These are phyloP conservation scores for Muscidifurax raptorellus DNA, from an alignment of 1,140 invertebrate genomes.

Conservation along the genomic window DNA sequence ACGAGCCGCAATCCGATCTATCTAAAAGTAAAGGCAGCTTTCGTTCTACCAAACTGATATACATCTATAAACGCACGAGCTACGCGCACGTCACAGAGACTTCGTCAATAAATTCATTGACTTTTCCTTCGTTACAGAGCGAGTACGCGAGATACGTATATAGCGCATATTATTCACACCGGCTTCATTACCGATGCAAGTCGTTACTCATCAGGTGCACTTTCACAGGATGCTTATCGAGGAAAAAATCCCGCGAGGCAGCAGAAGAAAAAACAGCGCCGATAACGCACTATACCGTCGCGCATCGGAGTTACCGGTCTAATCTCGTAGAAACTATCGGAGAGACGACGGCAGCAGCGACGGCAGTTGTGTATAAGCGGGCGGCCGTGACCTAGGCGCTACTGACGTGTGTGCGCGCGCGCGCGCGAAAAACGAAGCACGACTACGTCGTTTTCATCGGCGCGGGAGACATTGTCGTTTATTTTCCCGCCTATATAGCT, in stretches of 20 bases:
- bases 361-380: neutral
- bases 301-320: neutral
- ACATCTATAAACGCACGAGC: neutral
- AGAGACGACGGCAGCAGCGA: neutral
- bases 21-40: neutral
- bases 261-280: neutral
- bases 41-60: no score
- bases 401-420: neutral
- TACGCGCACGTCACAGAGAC: neutral
- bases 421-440: neutral
- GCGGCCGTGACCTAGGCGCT: constrained; percentile 22
- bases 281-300: constrained; percentile 31
- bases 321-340: constrained; percentile 43
- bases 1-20: constrained; percentile 9
- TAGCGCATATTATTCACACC: neutral
- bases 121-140: constrained; percentile 18
- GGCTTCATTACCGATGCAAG: constrained; percentile 29
- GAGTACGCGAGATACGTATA: no score
- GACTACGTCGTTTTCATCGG: constrained; percentile 9
- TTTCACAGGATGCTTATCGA: constrained; percentile 37
- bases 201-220: constrained; percentile 25
- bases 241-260: neutral
- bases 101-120: constrained; percentile 31
- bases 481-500: neutral
- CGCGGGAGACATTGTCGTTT: neutral